Base-by-base conservation (phyloP, 2,113 vertebrate genomes). In the Macrotis lagotis region DNA sequence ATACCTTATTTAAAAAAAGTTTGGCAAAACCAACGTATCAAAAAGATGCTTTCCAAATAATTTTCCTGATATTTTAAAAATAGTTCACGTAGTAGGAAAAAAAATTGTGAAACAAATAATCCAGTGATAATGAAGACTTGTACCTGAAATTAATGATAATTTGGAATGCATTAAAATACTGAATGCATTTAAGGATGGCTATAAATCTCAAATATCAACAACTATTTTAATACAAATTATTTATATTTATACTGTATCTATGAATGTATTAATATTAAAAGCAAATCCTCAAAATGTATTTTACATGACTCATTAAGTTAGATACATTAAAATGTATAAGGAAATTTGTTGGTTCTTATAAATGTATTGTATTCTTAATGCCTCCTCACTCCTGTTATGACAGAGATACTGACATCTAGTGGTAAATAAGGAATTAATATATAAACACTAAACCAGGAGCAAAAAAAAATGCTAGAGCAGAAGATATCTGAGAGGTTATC, bases 401-500 rank as follows among this genome's bases (percentile, higher is more conserved):
- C 89, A 25, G 92, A 50, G 90, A 95, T 22, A 90, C 95, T 97
- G 97, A 97, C 97, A 97, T 83, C 97, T 98, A 95, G 95, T 26
- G 97, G 97, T 74, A 3, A 53, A 88, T 49, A 2, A 14, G 89
- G 50, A 88, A 47, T 51, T 2, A 9, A 90, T 83, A 44, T 24
- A 24, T 83, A 83, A 83, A 83, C 14, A 66, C 11, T 24, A 44
- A 44, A 83, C 37, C 66, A 7, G 24, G 44, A 83, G 16, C 66
- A 83, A 2, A 44, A 66, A 53, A 83, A n/a, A 83, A 83, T 44
- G 66, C n/a, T 31, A 83, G n/a, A 83, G 66, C n/a, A 8, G n/a
- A 44, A 24, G n/a, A n/a, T 44, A 44, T 24, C 37, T 83, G 66
- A 83, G 19, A 83, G 1, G 66, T 83, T 31, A 19, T 19, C 16